Conservation (phyloP, 2,888 invertebrate genomes). For the Drosophila emarginata region DNA sequence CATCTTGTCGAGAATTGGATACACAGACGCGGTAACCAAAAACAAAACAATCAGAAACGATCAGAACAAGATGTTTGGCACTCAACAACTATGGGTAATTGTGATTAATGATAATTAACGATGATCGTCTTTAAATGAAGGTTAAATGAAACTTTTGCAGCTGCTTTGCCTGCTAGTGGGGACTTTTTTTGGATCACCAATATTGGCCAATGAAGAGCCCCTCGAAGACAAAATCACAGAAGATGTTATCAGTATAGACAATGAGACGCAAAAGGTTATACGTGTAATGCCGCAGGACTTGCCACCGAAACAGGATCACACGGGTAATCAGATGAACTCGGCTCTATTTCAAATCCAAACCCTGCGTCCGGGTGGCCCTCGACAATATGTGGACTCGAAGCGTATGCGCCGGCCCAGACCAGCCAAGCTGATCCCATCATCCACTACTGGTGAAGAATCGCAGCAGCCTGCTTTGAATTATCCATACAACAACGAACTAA, state of each 20-base stretch:
- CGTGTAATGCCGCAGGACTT: slow-evolving; percentile 77
- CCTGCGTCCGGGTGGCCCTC: slow-evolving; percentile 50
- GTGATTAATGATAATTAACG: slow-evolving; percentile 39
- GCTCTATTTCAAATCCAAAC: slow-evolving; percentile 77
- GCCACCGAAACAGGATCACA: slow-evolving; percentile 62
- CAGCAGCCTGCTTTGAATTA: slow-evolving; percentile 61
- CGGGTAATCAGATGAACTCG: slow-evolving; percentile 67
- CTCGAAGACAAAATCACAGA: slow-evolving; percentile 66
- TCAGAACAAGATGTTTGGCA: slow-evolving; percentile 53
- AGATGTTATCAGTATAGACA: slow-evolving; percentile 76
- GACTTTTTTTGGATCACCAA: not conserved
- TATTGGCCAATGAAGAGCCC: slow-evolving; percentile 12
- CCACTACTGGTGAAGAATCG: slow-evolving; percentile 49
- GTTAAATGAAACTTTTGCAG: slow-evolving; percentile 17
- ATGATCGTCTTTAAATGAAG: not conserved
- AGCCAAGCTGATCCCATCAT: slow-evolving; percentile 14
- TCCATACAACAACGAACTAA: slow-evolving; percentile 51
- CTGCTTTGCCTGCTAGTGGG: slow-evolving; percentile 14
- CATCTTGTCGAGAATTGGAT: slow-evolving; percentile 37
- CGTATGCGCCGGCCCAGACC: slow-evolving; percentile 47
- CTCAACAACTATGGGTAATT: slow-evolving; percentile 64
- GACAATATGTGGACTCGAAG: slow-evolving; percentile 65
- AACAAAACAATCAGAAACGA: slow-evolving; percentile 14
- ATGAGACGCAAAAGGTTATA: slow-evolving; percentile 78
- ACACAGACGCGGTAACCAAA: slow-evolving; percentile 12